Evolutionary conservation across 2,113 vertebrate genomes (phyloP).

Genomic region (Antennarius striatus): DNA sequence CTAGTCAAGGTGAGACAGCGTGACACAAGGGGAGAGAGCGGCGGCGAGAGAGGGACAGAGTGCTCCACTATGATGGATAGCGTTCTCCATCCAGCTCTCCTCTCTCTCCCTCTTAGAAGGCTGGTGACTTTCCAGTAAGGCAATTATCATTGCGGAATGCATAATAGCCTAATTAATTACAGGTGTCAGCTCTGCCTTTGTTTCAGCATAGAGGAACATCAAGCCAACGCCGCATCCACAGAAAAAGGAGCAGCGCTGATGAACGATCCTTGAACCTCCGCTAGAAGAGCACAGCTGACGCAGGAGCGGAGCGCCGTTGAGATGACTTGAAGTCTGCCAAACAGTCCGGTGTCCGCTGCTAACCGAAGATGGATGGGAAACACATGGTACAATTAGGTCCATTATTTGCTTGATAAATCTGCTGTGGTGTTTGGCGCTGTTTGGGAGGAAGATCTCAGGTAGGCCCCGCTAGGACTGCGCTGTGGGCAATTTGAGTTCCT

Average conservation of each 20-base stretch:
- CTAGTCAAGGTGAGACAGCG: slow-evolving; percentile 88
- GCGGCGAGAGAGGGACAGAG: slow-evolving; percentile 55
- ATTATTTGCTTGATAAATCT: slow-evolving; percentile 69
- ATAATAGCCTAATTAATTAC: slow-evolving; percentile 99
- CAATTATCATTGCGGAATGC: slow-evolving; percentile 99
- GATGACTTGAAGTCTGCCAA: slow-evolving; percentile 55
- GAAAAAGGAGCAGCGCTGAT: slow-evolving; percentile 69
- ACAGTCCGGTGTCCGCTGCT: slow-evolving; percentile 36
- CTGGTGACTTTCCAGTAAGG: slow-evolving; percentile 99
- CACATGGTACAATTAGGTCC: slow-evolving; percentile 65
- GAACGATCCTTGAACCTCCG: slow-evolving; percentile 62
- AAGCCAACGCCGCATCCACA: slow-evolving; percentile 86
- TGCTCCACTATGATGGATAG: slow-evolving; percentile 90
- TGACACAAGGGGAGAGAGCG: slow-evolving; percentile 67
- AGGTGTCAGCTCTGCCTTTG: slow-evolving; percentile 95
- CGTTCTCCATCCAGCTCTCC: slow-evolving; percentile 81
- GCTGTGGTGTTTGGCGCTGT: slow-evolving; percentile 33
- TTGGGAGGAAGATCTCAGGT: slow-evolving; percentile 46
- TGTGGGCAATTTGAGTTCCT: slow-evolving; percentile 34
- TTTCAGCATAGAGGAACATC: slow-evolving; percentile 91
- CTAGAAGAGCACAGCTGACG: slow-evolving; percentile 48
- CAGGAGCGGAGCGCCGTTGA: slow-evolving; percentile 13
- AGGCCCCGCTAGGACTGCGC: slow-evolving; percentile 7
- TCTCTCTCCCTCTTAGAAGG: slow-evolving; percentile 85
- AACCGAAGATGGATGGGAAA: slow-evolving; percentile 59